Base-by-base conservation (phyloP, 2,113 vertebrate species). In the Sturnus vulgaris region DNA sequence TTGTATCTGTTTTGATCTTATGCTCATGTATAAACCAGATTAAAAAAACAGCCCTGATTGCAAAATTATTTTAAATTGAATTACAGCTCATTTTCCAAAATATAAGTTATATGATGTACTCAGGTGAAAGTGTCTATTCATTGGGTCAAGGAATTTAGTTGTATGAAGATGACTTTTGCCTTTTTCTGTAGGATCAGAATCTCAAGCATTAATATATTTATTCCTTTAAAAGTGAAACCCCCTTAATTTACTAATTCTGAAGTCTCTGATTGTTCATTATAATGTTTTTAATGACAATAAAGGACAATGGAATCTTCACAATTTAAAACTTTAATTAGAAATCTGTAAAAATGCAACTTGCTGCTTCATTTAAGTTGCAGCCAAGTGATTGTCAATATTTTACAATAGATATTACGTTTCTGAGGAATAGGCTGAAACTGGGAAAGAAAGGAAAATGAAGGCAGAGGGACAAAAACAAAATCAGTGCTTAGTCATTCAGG, bases 41-140 rank as follows among this genome's bases (percentile, higher is more conserved):
- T 13, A 23, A 35, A 68, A 71, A 27, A 19, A 0, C 6, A 9
- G 3, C 1, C 4, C 5, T 39, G 7, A 5, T 64, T 84, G 3
- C 2, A 76, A 92, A 87, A 68, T 25, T 12, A n/a, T 76, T 72
- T 92, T 46, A 18, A 28, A 35, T 42, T 80, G 2, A 1, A 35
- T 44, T 84, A 33, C 5, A 42, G 15, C 0, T 37, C 3, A 21
- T 86, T 46, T 75, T 71, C 30, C 15, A 40, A 50, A 81, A 59
- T 17, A 22, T 12, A 49, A 21, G 3, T 3, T 39, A 2, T 11
- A 17, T 46, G 0, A 28, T n/a, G 27, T 1, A 52, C 2, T 75
- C 9, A 28, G 6, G 6, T 52, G 3, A 30, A 82, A 47, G 1
- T 59, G 10, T 21, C 20, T 44, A 13, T 25, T 10, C 52, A 55